Conservation (phyloP, 1,140 invertebrate species). For the Tigriopus japonicus region DNA sequence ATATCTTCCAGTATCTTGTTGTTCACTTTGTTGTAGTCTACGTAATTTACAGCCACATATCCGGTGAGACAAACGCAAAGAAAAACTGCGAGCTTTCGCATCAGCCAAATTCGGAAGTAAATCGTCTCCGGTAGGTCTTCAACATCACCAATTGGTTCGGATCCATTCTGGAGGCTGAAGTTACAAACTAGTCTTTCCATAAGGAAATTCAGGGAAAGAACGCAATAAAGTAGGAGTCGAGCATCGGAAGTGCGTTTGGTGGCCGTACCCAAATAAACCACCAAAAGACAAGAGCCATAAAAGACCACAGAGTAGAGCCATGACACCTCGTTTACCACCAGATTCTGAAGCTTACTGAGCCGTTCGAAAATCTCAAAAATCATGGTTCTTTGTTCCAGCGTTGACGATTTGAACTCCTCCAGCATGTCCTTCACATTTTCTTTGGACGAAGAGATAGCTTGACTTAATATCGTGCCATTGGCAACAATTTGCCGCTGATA, state of each 20-base stretch:
- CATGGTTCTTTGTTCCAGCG: slow-evolving; percentile 32
- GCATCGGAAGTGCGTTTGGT: slow-evolving; percentile 30
- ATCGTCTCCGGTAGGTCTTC: background rate
- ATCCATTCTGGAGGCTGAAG: slow-evolving; percentile 15
- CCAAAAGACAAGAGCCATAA: slow-evolving; percentile 30
- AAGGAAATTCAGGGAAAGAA: slow-evolving; percentile 28
- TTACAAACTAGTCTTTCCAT: slow-evolving; percentile 21
- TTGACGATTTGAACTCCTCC: slow-evolving; percentile 29
- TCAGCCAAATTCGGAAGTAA: slow-evolving; percentile 21
- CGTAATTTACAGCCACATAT: slow-evolving; percentile 20
- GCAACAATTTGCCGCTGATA: slow-evolving; percentile 35
- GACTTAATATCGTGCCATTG: slow-evolving; percentile 28
- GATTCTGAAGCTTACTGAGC: slow-evolving; percentile 31
- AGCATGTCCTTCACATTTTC: slow-evolving; percentile 30
- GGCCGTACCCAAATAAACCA: slow-evolving; percentile 34
- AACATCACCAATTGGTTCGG: background rate
- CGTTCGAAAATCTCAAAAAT: slow-evolving; percentile 38
- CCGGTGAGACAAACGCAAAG: background rate
- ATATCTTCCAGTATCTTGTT: slow-evolving; percentile 25
- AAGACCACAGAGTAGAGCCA: slow-evolving; percentile 37
- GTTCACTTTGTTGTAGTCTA: slow-evolving; percentile 25
- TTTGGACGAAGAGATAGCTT: slow-evolving; percentile 25
- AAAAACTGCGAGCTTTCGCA: slow-evolving; percentile 19
- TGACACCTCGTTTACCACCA: slow-evolving; percentile 35
- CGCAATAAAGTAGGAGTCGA: slow-evolving; percentile 32